Base-by-base conservation (phyloP, 2,888 invertebrate species). In the Keiferia lycopersicella region DNA sequence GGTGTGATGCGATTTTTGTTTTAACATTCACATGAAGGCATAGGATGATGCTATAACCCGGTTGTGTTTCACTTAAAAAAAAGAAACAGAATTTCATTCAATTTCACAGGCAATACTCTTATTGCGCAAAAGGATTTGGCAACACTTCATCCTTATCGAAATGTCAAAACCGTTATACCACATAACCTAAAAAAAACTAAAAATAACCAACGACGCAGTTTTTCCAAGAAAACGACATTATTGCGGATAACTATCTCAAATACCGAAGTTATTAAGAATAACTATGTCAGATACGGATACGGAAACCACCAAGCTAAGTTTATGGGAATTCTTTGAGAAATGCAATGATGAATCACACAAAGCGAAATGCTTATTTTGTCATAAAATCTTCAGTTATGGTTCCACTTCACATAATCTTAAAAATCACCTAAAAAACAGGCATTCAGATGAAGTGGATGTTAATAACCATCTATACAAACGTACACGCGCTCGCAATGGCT, bases 221-320 rank as follows among this genome's bases (percentile, higher is more conserved):
- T 50, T 50, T 50, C 50, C 10, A 16, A n/a, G 12, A 50, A 4
- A 50, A 50, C 16, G 50, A 20, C 8, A 8, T 14, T 14, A 41
- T 12, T n/a, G 41, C 1, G 2, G 14, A 14, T 41, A 41, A 41
- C 14, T 41, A 41, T 7, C 41, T 12, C 14, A 41, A 41, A 41
- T n/a, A 41, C 14, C 41, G 41, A 14, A 41, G n/a, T n/a, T 14
- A n/a, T 41, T 41, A 41, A 41, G n/a, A 20, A 8, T n/a, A 26
- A 26, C 30, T 22, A 30, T 48, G 50, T 34, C 39, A 58, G n/a
- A 59, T 51, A 45, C 57, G 62, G n/a, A 59, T 48, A 45, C 57
- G 30, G 30, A 56, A 56, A 30, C 26, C 10, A 56, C 14, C 12
- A 12, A 64, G 45, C 51, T 41, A 45, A 64, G 30, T 41, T 14